Conservation (phyloP, 2,113 vertebrate species). For the Vanacampus margaritifer region DNA sequence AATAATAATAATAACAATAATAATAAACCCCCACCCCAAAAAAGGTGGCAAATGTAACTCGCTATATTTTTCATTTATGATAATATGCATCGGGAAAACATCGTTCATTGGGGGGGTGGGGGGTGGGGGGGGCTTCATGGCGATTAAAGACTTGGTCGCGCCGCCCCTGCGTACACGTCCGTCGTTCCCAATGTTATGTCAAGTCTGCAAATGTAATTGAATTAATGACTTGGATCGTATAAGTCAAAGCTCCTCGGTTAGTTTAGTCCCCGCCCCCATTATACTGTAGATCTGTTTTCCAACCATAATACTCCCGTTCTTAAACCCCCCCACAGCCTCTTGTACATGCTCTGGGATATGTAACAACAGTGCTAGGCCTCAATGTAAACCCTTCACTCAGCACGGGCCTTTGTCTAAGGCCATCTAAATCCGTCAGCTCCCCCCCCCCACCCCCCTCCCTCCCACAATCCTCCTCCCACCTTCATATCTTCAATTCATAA, state of each 20-base stretch:
- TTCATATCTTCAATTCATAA: slow-evolving; percentile 44
- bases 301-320: slow-evolving; percentile 65
- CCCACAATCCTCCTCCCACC: background rate
- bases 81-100: no score
- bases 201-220: slow-evolving; percentile 85
- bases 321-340: slow-evolving; percentile 57
- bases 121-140: no score
- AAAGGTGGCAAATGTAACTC: no score
- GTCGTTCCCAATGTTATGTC: slow-evolving; percentile 61
- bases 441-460: slow-evolving; percentile 13
- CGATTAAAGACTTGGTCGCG: no score
- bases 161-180: background rate
- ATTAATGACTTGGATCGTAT: slow-evolving; percentile 84
- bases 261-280: slow-evolving; percentile 11
- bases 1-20: no score
- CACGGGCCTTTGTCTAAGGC: slow-evolving; percentile 53
- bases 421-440: slow-evolving; percentile 52
- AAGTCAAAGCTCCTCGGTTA: slow-evolving; percentile 65
- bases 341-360: slow-evolving; percentile 56
- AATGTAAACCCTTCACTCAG: slow-evolving; percentile 51
- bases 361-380: slow-evolving; percentile 50
- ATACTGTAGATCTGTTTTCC: slow-evolving; percentile 52
- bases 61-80: no score
- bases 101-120: no score
- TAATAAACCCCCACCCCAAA: no score